phyloP scores from a whole-genome alignment of 2,888 invertebrate genomes.

The Pterostichus madidus region DNA sequence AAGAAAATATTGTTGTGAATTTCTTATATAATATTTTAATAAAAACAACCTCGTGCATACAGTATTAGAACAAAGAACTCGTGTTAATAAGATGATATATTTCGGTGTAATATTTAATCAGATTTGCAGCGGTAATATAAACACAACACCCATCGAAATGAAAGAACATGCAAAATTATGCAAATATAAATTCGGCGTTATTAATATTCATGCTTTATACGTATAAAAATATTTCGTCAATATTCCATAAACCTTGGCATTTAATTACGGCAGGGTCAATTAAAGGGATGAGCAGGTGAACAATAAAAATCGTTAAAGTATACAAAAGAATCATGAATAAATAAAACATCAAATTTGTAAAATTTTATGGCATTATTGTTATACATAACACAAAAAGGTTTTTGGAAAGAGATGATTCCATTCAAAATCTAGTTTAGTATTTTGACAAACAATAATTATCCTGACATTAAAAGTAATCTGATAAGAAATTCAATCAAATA shows the following conservation, averaged over 20 bases:
- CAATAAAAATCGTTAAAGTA: neutral
- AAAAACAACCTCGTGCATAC: neutral
- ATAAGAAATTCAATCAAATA: too few species aligned
- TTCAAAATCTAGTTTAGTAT: too few species aligned
- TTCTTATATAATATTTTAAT: too few species aligned
- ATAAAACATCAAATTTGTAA: neutral
- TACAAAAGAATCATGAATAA: neutral
- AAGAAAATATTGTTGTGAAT: too few species aligned
- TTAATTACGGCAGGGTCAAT: neutral
- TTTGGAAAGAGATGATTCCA: too few species aligned
- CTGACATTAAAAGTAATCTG: too few species aligned
- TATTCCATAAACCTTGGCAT: constrained; percentile 16
- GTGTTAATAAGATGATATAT: neutral
- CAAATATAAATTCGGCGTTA: neutral
- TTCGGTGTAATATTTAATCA: too few species aligned
- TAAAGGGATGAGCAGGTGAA: neutral
- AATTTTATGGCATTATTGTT: too few species aligned
- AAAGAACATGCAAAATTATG: constrained; percentile 11
- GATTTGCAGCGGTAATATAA: too few species aligned
- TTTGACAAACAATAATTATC: too few species aligned
- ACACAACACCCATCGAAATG: neutral
- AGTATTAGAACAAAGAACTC: neutral
- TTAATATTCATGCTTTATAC: neutral
- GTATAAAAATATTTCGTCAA: constrained; percentile 10
- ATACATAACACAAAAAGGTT: too few species aligned